Conservation (phyloP, 2,113 vertebrate species). For the Pithys albifrons region DNA sequence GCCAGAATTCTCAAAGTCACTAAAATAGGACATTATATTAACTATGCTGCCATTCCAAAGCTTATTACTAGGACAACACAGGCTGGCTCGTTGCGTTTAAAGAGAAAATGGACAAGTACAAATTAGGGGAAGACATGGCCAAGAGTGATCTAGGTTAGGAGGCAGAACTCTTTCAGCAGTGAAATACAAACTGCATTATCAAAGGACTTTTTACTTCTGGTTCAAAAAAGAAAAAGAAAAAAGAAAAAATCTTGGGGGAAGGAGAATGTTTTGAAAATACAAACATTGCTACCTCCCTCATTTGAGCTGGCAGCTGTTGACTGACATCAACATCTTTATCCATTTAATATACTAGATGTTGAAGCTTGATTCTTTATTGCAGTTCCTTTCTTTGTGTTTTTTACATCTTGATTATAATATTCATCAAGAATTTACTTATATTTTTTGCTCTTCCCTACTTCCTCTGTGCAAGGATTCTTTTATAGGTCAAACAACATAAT, state of each 20-base stretch:
- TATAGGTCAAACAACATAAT: not conserved
- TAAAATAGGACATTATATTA: not conserved
- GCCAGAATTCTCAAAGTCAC: not conserved
- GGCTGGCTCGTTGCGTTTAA: not conserved
- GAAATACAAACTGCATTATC: not conserved
- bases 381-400: not conserved
- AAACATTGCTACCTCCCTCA: not conserved
- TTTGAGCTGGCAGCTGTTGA: not conserved
- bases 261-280: not conserved
- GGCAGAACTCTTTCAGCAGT: not conserved
- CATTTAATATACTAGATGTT: not conserved
- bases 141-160: not conserved
- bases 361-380: not conserved
- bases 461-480: not conserved
- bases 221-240: not conserved
- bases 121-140: not conserved
- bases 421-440: not conserved
- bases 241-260: not conserved
- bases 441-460: not conserved
- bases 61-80: not conserved
- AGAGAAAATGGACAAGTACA: not conserved
- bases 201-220: not conserved
- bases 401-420: not conserved
- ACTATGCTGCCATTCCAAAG: not conserved
- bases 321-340: not conserved